Percentiles rank a stretch among this genome's conserved stretches.
phyloP scores from a whole-genome alignment of 23 tunicate species.

The Ascidia mentula region DNA sequence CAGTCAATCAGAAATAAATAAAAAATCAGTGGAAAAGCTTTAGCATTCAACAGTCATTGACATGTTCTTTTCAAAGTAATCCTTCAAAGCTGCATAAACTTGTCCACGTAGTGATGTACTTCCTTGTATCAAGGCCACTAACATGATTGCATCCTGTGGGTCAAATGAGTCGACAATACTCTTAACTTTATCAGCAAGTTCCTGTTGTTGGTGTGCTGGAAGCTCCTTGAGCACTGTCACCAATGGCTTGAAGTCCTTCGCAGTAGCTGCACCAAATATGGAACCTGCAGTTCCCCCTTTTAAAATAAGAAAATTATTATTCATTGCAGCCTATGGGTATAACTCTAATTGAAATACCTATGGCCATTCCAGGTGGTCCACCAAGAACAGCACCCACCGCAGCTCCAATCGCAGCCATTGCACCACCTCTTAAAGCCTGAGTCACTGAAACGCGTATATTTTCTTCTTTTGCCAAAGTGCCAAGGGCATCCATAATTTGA shows the following conservation, averaged over 20 bases:
- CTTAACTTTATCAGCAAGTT: conserved; percentile 25
- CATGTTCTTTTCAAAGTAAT: conserved; percentile 6
- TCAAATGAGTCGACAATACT: conserved; percentile 23
- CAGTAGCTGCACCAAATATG: conserved; percentile 24
- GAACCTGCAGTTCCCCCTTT: conserved; percentile 32
- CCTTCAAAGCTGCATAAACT: background rate
- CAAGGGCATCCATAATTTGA: background rate
- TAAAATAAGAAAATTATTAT: too few species aligned
- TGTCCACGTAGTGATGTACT: conserved; percentile 19
- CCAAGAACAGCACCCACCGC: conserved; percentile 33
- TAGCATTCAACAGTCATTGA: background rate
- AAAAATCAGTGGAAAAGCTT: too few species aligned
- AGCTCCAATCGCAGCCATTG: conserved; percentile 36
- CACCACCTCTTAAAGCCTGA: conserved; percentile 26
- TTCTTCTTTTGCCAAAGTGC: background rate
- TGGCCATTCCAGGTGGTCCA: conserved; percentile 58
- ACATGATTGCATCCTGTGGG: conserved; percentile 19
- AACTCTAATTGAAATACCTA: conserved; percentile 13
- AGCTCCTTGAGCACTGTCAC: conserved; percentile 22
- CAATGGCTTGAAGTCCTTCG: conserved; percentile 37
- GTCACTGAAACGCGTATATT: background rate
- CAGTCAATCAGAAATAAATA: too few species aligned
- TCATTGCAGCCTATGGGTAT: background rate
- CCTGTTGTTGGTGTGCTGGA: conserved; percentile 34
- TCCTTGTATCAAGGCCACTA: conserved; percentile 32